Base-by-base conservation (phyloP, 2,888 invertebrate species). In the Andrena bicolor region DNA sequence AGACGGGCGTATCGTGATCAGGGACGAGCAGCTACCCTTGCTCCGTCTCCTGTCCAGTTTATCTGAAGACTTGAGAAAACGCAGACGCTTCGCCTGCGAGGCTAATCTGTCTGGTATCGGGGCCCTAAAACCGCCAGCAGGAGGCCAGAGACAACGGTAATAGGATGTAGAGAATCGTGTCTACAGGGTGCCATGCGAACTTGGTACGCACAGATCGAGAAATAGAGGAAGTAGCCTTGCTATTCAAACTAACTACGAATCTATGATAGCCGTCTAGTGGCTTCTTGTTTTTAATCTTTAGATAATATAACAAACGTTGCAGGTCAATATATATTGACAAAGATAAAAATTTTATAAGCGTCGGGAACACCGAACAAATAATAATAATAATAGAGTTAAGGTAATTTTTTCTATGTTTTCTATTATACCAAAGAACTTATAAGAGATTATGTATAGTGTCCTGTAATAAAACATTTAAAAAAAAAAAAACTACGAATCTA, bases 1-100 rank as follows among this genome's bases (percentile, higher is more conserved):
- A 20, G 8, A 6, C 13, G 48, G 10, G 20, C 41, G 28, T 60
- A 76, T 76, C 76, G 75, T 16, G 72, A 77, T 73, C 76, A 75
- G 76, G 41, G 51, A 58, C 78, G 64, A 78, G 58, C 76, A 76
- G 69, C 79, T 80, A 80, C 69, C 85, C 79, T 75, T 73, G 71
- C 82, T 58, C 32, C 81, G 56, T 48, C 41, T 41, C 63, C 83
- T 81, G 79, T 56, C 66, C 66, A 72, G 71, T 80, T 90, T 89
- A 88, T 88, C 90, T 86, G 77, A 56, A 75, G 76, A 78, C 82
- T 88, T 87, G 90, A 90, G 89, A 88, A 86, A 89, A 89, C 81
- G 88, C 90, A 90, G 90, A 90, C 86, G 83, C 88, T 88, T 26
- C 85, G 80, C 68, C 65, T 73, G 86, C 76, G 78, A 71, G 71